Evolutionary conservation across 35 echinoderm and acorn worm genomes (phyloP).

Genomic region (Stichopus chloronotus): DNA sequence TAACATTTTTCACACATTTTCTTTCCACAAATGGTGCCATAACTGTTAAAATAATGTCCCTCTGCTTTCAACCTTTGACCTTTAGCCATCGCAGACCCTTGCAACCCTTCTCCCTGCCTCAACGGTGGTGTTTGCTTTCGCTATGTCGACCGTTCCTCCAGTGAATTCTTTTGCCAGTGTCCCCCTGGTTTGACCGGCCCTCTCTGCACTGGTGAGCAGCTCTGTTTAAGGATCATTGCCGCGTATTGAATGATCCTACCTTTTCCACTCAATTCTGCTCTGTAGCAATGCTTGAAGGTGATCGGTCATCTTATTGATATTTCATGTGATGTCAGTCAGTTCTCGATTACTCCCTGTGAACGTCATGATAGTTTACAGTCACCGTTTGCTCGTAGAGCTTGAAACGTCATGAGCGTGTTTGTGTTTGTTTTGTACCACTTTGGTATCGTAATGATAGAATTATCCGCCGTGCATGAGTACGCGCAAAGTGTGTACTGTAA

Average conservation of each 20-base stretch:
- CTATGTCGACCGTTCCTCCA: neutral
- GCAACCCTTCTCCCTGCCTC: conserved; percentile 26
- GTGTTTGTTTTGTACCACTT: no score
- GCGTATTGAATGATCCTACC: neutral
- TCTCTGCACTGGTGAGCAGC: conserved; percentile 6
- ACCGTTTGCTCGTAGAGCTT: no score
- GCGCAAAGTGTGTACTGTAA: no score
- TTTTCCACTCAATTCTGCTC: neutral
- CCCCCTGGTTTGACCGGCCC: neutral
- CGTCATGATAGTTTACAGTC: no score
- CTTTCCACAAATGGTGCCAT: neutral
- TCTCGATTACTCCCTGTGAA: no score
- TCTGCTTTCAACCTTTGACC: neutral
- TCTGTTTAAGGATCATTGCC: neutral
- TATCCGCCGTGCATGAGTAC: no score
- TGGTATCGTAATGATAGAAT: no score
- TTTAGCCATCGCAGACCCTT: conserved; percentile 5
- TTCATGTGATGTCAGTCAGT: no score
- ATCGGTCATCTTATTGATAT: neutral
- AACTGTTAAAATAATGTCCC: neutral
- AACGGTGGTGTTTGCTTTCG: conserved; percentile 26
- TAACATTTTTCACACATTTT: neutral
- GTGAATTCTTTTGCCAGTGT: conserved; percentile 31
- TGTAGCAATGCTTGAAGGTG: neutral
- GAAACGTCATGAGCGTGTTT: no score